These are phyloP conservation scores for Clepsis dumicolana DNA, from an alignment of 2,888 invertebrate species.

Conservation along the genomic window DNA sequence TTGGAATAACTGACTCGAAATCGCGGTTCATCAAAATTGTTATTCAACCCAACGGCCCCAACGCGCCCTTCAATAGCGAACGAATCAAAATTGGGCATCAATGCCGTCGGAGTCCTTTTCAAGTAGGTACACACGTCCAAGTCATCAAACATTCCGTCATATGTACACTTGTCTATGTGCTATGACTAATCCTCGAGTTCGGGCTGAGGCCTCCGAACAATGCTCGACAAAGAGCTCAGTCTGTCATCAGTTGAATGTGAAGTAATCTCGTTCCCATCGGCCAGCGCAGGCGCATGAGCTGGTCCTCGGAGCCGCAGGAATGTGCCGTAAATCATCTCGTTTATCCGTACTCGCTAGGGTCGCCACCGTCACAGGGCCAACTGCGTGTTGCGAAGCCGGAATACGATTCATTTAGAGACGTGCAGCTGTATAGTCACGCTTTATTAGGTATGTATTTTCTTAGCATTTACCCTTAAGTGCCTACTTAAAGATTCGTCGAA, in stretches of 20 bases:
- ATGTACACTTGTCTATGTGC: conserved; percentile 42
- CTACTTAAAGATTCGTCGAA: too few relatives aligned
- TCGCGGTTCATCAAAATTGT: conserved; percentile 23
- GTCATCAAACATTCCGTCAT: conserved; percentile 35
- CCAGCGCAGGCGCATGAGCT: conserved; percentile 59
- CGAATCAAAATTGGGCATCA: conserved; percentile 35
- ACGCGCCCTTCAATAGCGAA: conserved; percentile 22
- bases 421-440: not conserved
- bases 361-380: conserved; percentile 35
- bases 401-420: not conserved
- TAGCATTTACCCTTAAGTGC: not conserved
- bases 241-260: conserved; percentile 69
- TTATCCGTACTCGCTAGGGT: conserved; percentile 52
- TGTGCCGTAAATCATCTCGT: conserved; percentile 77
- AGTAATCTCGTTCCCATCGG: conserved; percentile 74
- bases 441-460: not conserved
- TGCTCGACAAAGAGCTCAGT: conserved; percentile 64
- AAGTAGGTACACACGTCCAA: conserved; percentile 9
- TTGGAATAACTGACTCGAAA: not conserved
- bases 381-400: not conserved
- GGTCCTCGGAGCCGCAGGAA: conserved; percentile 68
- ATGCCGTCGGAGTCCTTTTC: conserved; percentile 31
- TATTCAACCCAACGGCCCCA: conserved; percentile 25
- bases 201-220: conserved; percentile 52
- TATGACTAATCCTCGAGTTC: conserved; percentile 54